Evolutionary conservation across 2,888 invertebrate species (phyloP).

Genomic region (Cyaniris semiargus): DNA sequence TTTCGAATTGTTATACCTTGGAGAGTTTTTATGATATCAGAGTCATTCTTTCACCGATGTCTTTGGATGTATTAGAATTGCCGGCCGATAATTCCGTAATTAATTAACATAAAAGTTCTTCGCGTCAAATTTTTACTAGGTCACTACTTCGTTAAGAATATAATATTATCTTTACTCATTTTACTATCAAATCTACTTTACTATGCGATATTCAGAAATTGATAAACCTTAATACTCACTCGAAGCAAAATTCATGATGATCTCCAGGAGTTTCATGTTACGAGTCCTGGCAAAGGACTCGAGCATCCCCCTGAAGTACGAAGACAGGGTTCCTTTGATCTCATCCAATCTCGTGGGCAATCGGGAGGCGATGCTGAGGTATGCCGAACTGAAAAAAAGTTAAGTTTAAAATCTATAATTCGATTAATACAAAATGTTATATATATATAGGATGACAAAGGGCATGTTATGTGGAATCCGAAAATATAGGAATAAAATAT

Average conservation of each 20-base stretch:
- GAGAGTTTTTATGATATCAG: too few relatives aligned
- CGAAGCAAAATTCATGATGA: slow-evolving; percentile 49
- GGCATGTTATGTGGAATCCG: background rate
- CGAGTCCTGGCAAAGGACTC: slow-evolving; percentile 48
- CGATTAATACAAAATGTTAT: background rate
- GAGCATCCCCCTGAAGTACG: slow-evolving; percentile 48
- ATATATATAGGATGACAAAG: background rate
- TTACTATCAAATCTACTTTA: too few relatives aligned
- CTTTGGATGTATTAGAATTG: too few relatives aligned
- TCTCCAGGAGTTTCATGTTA: slow-evolving; percentile 46
- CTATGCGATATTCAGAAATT: background rate
- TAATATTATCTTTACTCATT: background rate
- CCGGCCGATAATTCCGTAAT: too few relatives aligned
- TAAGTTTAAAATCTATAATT: slow-evolving; percentile 15
- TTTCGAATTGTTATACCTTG: too few relatives aligned
- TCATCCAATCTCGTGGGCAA: slow-evolving; percentile 51
- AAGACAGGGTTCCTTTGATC: slow-evolving; percentile 39
- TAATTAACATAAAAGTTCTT: too few relatives aligned
- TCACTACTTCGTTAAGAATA: background rate
- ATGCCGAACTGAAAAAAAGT: slow-evolving; percentile 39
- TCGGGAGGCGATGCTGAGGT: slow-evolving; percentile 31
- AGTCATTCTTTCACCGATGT: too few relatives aligned
- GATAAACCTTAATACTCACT: slow-evolving; percentile 43
- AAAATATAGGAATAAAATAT: background rate
- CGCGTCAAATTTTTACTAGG: too few relatives aligned